Percentiles rank a stretch among this genome's conserved stretches.
Conservation (phyloP, 2,113 vertebrate genomes). For the Halcyon malimbica region DNA sequence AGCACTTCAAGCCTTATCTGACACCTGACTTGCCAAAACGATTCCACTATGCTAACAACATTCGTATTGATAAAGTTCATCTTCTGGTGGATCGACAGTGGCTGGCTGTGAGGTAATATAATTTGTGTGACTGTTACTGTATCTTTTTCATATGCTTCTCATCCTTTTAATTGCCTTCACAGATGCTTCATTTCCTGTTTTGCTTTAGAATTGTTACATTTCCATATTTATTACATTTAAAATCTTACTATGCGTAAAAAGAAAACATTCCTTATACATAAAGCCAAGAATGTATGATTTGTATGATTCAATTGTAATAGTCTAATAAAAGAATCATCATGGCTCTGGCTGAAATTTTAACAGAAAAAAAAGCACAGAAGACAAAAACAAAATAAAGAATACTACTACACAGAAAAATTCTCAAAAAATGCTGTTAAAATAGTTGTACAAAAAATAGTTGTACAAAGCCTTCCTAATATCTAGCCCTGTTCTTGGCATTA, state of each 20-base stretch:
- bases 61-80: slow-evolving; percentile 90
- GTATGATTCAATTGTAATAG: not conserved
- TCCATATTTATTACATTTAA: not conserved
- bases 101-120: slow-evolving; percentile 85
- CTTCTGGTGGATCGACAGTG: slow-evolving; percentile 89
- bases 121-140: not conserved
- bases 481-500: not conserved
- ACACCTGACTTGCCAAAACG: slow-evolving; percentile 91
- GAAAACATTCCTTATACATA: accelerated
- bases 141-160: not conserved
- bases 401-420: not conserved
- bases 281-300: not conserved
- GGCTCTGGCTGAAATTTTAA: not conserved
- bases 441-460: not conserved
- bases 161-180: not conserved
- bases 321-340: not conserved
- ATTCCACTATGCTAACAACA: slow-evolving; percentile 89
- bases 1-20: slow-evolving; percentile 92
- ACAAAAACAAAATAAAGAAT: not conserved
- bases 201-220: not conserved
- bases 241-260: not conserved
- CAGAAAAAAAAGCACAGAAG: not conserved
- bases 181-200: not conserved
- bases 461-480: not conserved
- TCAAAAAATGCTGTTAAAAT: not conserved